Evolutionary conservation across 2,888 invertebrate species (phyloP).

Genomic region (Tromatobia lineatoria): DNA sequence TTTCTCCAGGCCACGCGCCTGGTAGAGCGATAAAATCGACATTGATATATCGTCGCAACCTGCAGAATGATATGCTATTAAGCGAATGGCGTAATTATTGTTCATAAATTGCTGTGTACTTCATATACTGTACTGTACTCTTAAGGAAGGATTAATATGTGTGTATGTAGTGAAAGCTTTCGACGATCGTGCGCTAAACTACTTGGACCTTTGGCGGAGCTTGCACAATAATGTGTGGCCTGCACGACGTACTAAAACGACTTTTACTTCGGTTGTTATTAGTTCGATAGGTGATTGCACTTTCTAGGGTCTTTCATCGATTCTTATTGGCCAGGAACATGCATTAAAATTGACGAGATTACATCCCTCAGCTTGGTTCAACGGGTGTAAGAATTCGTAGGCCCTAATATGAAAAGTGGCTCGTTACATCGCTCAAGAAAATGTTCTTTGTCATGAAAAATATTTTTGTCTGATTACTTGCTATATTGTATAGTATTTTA

Average conservation of each 20-base stretch:
- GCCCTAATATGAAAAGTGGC: too few relatives aligned
- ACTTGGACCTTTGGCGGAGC: conserved; percentile 29
- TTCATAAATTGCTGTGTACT: conserved; percentile 69
- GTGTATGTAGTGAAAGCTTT: neutral
- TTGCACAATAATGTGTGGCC: conserved; percentile 6
- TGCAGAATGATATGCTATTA: conserved; percentile 76
- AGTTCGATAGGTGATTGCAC: conserved; percentile 15
- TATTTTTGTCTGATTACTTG: too few relatives aligned
- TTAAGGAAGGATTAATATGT: conserved; percentile 19
- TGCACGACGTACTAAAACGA: neutral
- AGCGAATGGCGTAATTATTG: conserved; percentile 73
- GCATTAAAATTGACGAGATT: neutral
- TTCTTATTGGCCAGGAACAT: neutral
- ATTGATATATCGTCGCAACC: conserved; percentile 72
- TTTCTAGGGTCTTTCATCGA: conserved; percentile 7
- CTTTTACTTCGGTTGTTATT: conserved; percentile 11
- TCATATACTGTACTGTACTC: conserved; percentile 32
- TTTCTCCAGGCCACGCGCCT: conserved; percentile 57
- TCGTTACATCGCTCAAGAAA: too few relatives aligned
- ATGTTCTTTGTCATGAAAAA: too few relatives aligned
- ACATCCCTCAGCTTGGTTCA: neutral
- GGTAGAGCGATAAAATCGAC: conserved; percentile 72
- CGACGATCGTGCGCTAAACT: conserved; percentile 41
- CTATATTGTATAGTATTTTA: too few relatives aligned
- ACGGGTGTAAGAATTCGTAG: neutral